A percentile compares a stretch with the other conserved stretches of the same genome.
These are phyloP conservation scores for Hybognathus amarus DNA, from an alignment of 2,797 vertebrate genomes.

Conservation along the genomic window DNA sequence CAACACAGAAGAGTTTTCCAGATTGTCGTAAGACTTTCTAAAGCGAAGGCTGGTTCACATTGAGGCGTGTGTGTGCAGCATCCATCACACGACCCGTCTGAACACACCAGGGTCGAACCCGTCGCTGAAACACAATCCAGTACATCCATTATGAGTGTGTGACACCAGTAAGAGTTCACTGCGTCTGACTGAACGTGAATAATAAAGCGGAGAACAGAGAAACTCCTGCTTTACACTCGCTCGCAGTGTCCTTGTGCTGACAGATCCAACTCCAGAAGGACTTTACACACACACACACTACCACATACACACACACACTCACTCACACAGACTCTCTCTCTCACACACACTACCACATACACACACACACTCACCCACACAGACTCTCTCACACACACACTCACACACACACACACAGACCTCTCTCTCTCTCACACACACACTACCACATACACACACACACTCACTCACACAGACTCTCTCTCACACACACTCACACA, in stretches of 20 bases:
- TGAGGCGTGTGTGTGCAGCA: slow-evolving; percentile 49
- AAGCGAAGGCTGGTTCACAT: slow-evolving; percentile 51
- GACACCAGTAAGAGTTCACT: slow-evolving; percentile 44
- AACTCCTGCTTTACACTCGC: neutral
- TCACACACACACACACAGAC: too few species aligned
- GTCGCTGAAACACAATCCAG: slow-evolving; percentile 59
- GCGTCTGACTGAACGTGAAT: neutral
- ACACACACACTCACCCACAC: too few species aligned
- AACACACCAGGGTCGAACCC: slow-evolving; percentile 45
- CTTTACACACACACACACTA: neutral
- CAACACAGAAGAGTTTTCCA: neutral
- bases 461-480: too few species aligned
- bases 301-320: neutral
- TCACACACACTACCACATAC: too few species aligned
- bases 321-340: too few species aligned
- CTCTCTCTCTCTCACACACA: too few species aligned
- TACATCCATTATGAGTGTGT: slow-evolving; percentile 67
- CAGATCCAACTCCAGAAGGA: neutral
- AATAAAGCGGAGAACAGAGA: neutral
- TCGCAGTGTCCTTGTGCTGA: slow-evolving; percentile 3
- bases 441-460: too few species aligned
- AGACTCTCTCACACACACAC: too few species aligned
- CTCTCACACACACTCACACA: too few species aligned
- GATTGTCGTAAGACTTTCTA: slow-evolving; percentile 17
- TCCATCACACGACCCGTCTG: slow-evolving; percentile 69